A percentile compares a stretch with the other conserved stretches of the same genome.
phyloP scores from a whole-genome alignment of 2,797 vertebrate genomes.

The Pampus argenteus region DNA sequence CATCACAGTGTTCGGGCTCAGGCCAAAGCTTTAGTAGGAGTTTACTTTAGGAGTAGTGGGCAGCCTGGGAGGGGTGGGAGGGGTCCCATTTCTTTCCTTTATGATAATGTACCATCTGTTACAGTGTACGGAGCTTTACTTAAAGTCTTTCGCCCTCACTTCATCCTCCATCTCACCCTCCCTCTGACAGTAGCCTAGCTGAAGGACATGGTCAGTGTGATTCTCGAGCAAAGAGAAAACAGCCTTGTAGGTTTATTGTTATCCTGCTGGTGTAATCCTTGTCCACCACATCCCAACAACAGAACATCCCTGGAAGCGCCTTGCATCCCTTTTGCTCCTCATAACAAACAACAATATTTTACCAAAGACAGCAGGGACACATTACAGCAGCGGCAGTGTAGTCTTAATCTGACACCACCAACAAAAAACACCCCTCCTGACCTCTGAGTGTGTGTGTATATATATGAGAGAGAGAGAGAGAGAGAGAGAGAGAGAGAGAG shows the following conservation, averaged over 20 bases:
- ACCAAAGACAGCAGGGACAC: conserved; percentile 74
- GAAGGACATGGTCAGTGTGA: conserved; percentile 64
- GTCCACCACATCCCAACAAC: conserved; percentile 55
- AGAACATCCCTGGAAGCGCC: conserved; percentile 33
- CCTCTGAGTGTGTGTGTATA: conserved; percentile 5
- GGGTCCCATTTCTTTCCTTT: too few species aligned
- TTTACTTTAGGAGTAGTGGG: conserved; percentile 53
- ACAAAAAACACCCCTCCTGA: conserved; percentile 22
- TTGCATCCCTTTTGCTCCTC: conserved; percentile 52
- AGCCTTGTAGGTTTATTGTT: conserved; percentile 80
- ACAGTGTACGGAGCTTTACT: conserved; percentile 27
- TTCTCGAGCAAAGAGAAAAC: conserved; percentile 64
- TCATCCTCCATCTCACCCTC: conserved; percentile 31
- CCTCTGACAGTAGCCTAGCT: conserved; percentile 51
- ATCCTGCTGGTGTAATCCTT: conserved; percentile 83
- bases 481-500: background rate
- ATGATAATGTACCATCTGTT: conserved; percentile 27
- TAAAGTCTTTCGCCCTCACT: conserved; percentile 28
- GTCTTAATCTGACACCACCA: conserved; percentile 62
- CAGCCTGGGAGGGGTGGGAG: conserved; percentile 34
- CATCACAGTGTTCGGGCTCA: conserved; percentile 47
- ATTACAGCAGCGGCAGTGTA: conserved; percentile 72
- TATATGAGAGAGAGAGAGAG: background rate
- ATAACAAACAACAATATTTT: conserved; percentile 77
- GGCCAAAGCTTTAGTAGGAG: conserved; percentile 53